Evolutionary conservation across 1,140 invertebrate species (phyloP), one percentile per base, ranked within the genome.

Genomic region (Oedothorax gibbosus): DNA sequence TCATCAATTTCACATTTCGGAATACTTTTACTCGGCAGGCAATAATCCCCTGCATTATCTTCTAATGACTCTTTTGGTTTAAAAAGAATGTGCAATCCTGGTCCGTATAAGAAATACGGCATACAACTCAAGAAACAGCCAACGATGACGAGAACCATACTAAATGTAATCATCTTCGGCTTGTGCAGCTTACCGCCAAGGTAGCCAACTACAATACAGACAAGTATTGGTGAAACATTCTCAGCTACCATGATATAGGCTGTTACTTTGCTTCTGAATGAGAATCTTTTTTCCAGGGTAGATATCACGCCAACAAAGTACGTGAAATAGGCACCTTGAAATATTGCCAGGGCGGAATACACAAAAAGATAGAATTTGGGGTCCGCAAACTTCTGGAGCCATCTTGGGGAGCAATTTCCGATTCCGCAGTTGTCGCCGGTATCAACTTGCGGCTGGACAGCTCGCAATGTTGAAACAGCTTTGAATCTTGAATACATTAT

Each of bases 271-370:
- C 93, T 94, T 0, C 94, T 93, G 87, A 95, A 95, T 87, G 94
- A 95, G 88, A 94, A 96, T 86, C 94, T 91, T 88, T 95, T 95
- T 89, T 96, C 95, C 53, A 96, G 91, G 0, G 95, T 96, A 51
- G 94, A 94, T 62, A 96, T 93, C 8, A 94, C 95, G 15, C 94
- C 94, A 87, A 94, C 93, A 85, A 94, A 94, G 88, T 96, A 96
- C 2, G 94, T 92, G 87, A 93, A 95, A 84, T 93, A 93, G 84
- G 94, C 94, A n/a, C 93, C 93, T 87, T 94, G 94, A 68, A 94
- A 92, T 86, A 94, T 93, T 10, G 94, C 94, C 2, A 95, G 90
- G 6, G 95, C 89, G 65, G 94, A 94, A 87, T 95, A 95, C 0
- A 95, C 89, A 66, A 95, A 89, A 2, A 95, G 92, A 87, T 95